phyloP scores from a whole-genome alignment of 2,888 invertebrate species.

The Xestoiulus laeticollis region DNA sequence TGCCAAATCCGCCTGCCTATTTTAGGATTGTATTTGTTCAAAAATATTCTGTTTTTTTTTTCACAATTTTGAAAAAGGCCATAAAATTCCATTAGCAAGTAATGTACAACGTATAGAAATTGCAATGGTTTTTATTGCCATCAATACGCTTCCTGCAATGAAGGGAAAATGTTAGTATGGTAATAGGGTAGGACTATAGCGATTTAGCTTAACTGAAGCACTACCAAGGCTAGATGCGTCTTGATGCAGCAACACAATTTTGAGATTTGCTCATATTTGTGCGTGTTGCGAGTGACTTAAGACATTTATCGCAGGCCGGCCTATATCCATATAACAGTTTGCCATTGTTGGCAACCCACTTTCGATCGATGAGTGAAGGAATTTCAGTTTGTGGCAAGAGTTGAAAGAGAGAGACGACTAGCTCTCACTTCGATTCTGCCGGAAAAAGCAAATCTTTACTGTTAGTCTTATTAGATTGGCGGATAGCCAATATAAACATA shows the following conservation, averaged over 20 bases:
- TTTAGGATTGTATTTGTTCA: neutral
- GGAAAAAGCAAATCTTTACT: slow-evolving; percentile 48
- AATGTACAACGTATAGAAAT: neutral
- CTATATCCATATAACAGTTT: slow-evolving; percentile 22
- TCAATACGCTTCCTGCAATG: slow-evolving; percentile 29
- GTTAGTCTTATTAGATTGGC: slow-evolving; percentile 49
- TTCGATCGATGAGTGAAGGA: slow-evolving; percentile 44
- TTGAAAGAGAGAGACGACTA: neutral
- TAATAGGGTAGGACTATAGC: slow-evolving; percentile 23
- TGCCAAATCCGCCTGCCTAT: neutral
- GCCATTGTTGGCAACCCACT: slow-evolving; percentile 28
- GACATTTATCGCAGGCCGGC: slow-evolving; percentile 44
- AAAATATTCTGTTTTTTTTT: neutral
- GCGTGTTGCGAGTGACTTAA: slow-evolving; percentile 45
- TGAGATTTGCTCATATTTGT: slow-evolving; percentile 44
- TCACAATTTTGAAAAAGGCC: neutral
- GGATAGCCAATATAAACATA: slow-evolving; percentile 46
- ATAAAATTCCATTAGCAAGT: slow-evolving; percentile 7
- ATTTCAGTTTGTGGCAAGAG: neutral
- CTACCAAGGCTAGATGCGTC: neutral
- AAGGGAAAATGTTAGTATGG: slow-evolving; percentile 3
- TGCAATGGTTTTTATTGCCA: slow-evolving; percentile 3
- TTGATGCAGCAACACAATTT: neutral
- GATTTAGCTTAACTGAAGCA: neutral
- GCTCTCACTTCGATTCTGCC: slow-evolving; percentile 28